Percentiles rank a stretch among this genome's conserved stretches.
Conservation (phyloP, 2,797 vertebrate species). For the Chrysolophus pictus region DNA sequence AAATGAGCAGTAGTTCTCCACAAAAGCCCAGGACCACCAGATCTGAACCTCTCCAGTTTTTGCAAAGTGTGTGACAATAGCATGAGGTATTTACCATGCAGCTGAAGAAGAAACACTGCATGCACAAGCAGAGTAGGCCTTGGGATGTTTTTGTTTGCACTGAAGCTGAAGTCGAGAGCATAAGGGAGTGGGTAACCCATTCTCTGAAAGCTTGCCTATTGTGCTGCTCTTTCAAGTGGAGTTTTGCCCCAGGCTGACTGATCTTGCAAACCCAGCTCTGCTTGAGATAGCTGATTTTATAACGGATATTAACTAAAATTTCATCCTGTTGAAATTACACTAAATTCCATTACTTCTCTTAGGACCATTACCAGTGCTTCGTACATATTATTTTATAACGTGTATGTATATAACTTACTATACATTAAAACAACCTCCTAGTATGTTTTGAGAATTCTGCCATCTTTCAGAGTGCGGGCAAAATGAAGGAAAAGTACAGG, state of each 20-base stretch:
- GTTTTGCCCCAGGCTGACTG: conserved; percentile 29
- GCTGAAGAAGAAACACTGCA: not conserved
- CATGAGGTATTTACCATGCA: not conserved
- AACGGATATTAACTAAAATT: conserved; percentile 51
- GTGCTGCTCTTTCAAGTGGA: conserved; percentile 24
- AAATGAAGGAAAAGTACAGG: conserved; percentile 3
- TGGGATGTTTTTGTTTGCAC: conserved; percentile 7
- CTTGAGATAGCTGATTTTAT: conserved; percentile 37
- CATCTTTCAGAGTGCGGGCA: conserved; percentile 6
- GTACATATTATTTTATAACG: not conserved
- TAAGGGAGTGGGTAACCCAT: not conserved
- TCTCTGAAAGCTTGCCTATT: conserved; percentile 14
- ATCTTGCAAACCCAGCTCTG: conserved; percentile 39
- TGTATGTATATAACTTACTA: not conserved
- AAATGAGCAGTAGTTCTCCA: not conserved
- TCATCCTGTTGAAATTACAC: conserved; percentile 30
- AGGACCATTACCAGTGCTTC: conserved; percentile 24
- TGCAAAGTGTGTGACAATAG: not conserved
- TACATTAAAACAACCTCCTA: conserved; percentile 37
- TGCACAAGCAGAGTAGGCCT: not conserved
- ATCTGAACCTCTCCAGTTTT: not conserved
- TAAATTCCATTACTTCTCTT: conserved; percentile 46
- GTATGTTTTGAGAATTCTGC: not conserved
- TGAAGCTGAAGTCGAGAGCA: not conserved
- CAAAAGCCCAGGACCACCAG: accelerated